Conservation (phyloP, 1,140 invertebrate genomes). For the Cataglyphis hispanica region DNA sequence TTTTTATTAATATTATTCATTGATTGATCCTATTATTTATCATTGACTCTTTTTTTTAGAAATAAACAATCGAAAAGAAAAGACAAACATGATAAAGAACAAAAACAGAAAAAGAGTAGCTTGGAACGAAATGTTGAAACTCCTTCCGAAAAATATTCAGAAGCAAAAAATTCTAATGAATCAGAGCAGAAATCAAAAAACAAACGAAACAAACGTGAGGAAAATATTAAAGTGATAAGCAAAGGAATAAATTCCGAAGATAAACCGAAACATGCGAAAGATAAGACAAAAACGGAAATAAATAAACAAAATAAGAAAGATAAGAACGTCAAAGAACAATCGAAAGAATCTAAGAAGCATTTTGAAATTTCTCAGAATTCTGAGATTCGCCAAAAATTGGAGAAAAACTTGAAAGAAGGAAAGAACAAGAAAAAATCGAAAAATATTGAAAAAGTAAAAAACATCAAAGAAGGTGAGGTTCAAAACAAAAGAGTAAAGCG, state of each 20-base stretch:
- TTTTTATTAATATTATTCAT: background rate
- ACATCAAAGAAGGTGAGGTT: background rate
- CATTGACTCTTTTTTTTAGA: constrained; percentile 20
- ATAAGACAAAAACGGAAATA: constrained; percentile 18
- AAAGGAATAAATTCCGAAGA: background rate
- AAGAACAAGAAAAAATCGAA: constrained; percentile 29
- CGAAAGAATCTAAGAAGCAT: background rate
- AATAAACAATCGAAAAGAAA: constrained; percentile 15
- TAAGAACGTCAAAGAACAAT: constrained; percentile 3
- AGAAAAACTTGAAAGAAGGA: constrained; percentile 24
- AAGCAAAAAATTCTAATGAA: constrained; percentile 53
- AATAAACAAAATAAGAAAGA: constrained; percentile 22
- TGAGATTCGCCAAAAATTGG: constrained; percentile 22
- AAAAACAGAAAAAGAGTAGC: constrained; percentile 29
- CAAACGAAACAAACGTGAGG: constrained; percentile 17
- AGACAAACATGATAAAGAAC: constrained; percentile 38
- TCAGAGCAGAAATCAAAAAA: constrained; percentile 35
- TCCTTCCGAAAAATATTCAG: constrained; percentile 28
- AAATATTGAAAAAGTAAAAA: constrained; percentile 20
- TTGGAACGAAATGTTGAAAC: background rate
- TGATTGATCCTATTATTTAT: background rate
- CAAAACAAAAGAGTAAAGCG: background rate
- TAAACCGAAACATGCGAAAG: constrained; percentile 26
- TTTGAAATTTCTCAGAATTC: constrained; percentile 6
- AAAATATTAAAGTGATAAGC: constrained; percentile 15